Conservation (phyloP, 2,888 invertebrate genomes). For the Nasonovia ribisnigri region DNA sequence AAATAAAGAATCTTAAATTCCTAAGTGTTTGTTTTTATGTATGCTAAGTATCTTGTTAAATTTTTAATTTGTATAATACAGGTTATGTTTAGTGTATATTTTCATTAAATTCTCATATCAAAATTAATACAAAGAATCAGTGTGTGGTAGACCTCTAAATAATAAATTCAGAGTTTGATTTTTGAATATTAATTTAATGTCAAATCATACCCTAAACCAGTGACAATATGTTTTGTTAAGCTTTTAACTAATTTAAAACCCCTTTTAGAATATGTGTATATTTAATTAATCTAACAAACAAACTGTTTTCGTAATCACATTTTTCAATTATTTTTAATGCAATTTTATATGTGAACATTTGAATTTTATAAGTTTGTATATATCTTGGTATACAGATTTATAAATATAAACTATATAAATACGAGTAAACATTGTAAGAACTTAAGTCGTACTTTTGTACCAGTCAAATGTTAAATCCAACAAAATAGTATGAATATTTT, state of each 20-base stretch:
- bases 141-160: not conserved
- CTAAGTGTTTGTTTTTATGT: not conserved
- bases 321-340: not conserved
- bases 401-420: not conserved
- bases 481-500: not conserved
- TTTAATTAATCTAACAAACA: not conserved
- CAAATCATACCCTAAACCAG: not conserved
- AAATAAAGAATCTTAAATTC: not conserved
- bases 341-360: not conserved
- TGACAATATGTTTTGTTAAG: not conserved
- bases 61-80: not conserved
- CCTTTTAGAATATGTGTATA: not conserved
- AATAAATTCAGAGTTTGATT: not conserved
- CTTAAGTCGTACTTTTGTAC: not conserved
- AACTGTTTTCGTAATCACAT: not conserved
- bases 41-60: not conserved
- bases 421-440: not conserved
- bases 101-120: not conserved
- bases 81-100: not conserved
- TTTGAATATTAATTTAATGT: not conserved
- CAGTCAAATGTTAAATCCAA: not conserved
- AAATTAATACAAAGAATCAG: not conserved
- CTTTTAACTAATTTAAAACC: not conserved
- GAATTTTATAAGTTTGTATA: not conserved
- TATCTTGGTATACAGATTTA: not conserved